Percentiles rank a stretch among this genome's conserved stretches.
Conservation (phyloP, 2,888 invertebrate genomes). For the Carabus problematicus region DNA sequence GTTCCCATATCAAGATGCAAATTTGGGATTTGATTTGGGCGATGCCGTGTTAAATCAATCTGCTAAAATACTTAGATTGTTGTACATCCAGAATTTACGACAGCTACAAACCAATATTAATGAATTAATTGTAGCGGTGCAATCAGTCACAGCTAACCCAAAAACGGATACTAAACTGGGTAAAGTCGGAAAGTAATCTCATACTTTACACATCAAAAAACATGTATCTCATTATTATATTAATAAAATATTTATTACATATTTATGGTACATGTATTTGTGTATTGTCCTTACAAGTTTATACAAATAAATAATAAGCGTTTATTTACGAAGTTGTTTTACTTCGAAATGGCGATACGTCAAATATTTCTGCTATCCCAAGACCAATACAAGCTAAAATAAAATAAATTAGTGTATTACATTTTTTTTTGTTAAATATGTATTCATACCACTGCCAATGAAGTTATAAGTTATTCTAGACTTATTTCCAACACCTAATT, state of each 20-base stretch:
- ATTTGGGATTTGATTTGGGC: conserved; percentile 71
- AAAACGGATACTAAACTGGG: conserved; percentile 95
- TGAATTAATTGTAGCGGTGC: conserved; percentile 91
- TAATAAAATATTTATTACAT: not conserved
- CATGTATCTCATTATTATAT: not conserved
- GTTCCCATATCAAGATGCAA: conserved; percentile 72
- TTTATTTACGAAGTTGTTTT: conserved; percentile 2
- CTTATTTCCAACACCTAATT: conserved; percentile 48
- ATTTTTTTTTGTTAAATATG: too few relatives aligned
- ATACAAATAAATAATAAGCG: not conserved
- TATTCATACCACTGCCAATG: conserved; percentile 52
- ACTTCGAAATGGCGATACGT: conserved; percentile 53
- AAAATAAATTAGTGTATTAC: conserved; percentile 20
- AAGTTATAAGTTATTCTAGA: conserved; percentile 50
- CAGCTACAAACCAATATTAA: conserved; percentile 93
- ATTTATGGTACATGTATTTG: too few relatives aligned
- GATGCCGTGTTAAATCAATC: conserved; percentile 73
- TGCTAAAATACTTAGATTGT: conserved; percentile 77
- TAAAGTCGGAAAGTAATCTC: conserved; percentile 77
- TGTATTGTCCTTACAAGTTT: too few relatives aligned
- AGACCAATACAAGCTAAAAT: conserved; percentile 53
- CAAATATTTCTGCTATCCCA: conserved; percentile 55
- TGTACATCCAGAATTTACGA: conserved; percentile 85
- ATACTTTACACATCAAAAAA: not conserved
- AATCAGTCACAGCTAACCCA: conserved; percentile 93